Conservation (phyloP, 1,140 invertebrate species). For the Zaprionus taronus region DNA sequence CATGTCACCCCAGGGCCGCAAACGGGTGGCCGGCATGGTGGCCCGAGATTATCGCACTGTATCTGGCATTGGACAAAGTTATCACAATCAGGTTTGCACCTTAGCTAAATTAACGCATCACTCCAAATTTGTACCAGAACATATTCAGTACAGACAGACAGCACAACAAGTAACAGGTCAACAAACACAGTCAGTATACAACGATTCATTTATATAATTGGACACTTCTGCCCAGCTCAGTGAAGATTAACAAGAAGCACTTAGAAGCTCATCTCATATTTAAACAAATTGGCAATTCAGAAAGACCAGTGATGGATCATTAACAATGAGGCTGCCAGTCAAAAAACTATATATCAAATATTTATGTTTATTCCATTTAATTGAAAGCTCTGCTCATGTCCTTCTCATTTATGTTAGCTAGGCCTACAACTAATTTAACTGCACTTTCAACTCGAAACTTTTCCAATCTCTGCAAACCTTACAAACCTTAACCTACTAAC, state of each 20-base stretch:
- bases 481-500: conserved; percentile 2
- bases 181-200: conserved; percentile 21
- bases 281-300: background rate
- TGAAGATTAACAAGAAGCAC: background rate
- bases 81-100: conserved; percentile 85
- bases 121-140: conserved; percentile 23
- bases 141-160: conserved; percentile 52
- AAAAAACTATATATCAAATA: background rate
- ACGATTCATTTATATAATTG: background rate
- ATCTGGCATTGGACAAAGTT: conserved; percentile 84
- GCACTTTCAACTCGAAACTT: conserved; percentile 59
- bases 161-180: conserved; percentile 32
- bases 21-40: conserved; percentile 88
- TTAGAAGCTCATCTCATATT: background rate
- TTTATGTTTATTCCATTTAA: background rate
- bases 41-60: conserved; percentile 86
- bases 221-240: background rate
- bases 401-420: conserved; percentile 16
- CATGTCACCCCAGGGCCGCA: conserved; percentile 91
- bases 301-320: background rate
- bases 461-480: conserved; percentile 47
- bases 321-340: too few relatives aligned
- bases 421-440: conserved; percentile 51
- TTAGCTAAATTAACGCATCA: conserved; percentile 67
- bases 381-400: conserved; percentile 16